Conservation (phyloP, 2,888 invertebrate genomes). For the Patella ulyssiponensis region DNA sequence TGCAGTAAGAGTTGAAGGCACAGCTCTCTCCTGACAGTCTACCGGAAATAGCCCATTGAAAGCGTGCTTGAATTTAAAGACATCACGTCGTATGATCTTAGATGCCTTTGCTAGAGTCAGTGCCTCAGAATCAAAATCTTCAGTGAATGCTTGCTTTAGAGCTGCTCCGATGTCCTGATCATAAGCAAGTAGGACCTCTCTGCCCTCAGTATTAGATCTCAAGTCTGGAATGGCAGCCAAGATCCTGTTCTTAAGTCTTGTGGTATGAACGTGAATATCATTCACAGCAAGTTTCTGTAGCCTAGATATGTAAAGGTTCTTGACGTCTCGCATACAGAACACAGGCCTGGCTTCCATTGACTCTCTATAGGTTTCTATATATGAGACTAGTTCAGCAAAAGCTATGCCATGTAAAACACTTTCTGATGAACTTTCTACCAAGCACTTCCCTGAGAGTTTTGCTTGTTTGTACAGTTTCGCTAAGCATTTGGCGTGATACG, state of each 20-base stretch:
- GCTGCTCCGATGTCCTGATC: constrained; percentile 19
- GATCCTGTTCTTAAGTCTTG: constrained; percentile 19
- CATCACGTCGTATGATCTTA: constrained; percentile 4
- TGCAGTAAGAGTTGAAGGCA: background rate
- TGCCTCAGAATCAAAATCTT: constrained; percentile 12
- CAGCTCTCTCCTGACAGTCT: background rate
- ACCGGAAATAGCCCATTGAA: background rate
- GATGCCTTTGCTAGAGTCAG: background rate
- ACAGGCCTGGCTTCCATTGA: constrained; percentile 9
- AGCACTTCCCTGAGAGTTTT: too few relatives aligned
- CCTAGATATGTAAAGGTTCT: constrained; percentile 15
- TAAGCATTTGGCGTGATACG: constrained; percentile 31
- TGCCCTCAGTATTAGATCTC: constrained; percentile 35
- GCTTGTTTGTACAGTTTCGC: constrained; percentile 16
- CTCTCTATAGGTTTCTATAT: constrained; percentile 23
- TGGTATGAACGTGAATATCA: background rate
- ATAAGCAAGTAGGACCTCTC: constrained; percentile 34
- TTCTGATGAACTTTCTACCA: background rate
- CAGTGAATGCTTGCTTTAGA: background rate
- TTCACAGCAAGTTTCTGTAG: constrained; percentile 2
- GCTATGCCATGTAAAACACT: constrained; percentile 21
- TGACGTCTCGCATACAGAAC: constrained; percentile 30
- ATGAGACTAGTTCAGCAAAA: constrained; percentile 28
- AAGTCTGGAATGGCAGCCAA: constrained; percentile 24
- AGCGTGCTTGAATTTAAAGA: background rate